Evolutionary conservation across 1,140 invertebrate species (phyloP), one percentile per base, ranked within the genome.

Genomic region (Antheraea mylitta): DNA sequence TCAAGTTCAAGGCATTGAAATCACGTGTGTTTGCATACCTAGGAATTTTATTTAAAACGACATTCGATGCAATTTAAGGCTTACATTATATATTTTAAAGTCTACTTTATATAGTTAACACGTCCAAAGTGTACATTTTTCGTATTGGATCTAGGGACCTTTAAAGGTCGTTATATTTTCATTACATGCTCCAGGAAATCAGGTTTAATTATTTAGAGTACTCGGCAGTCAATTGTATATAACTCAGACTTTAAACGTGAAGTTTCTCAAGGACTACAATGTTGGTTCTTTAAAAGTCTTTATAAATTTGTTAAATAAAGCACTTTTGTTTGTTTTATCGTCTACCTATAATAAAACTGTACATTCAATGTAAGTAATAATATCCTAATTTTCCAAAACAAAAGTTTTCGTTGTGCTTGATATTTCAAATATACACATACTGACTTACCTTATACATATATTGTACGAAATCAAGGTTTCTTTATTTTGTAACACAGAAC

Each of bases 101-200:
- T 62, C 66, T 60, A 76, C 13, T 75, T 76, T 75, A 19, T 66
- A 63, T 63, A 74, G 66, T 16, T 53, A 42, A 42, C 3, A 36
- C 3, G 58, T 64, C 18, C 9, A 42, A 37, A 64, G 37, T 18
- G 68, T 48, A 58, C 64, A 18, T 77, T 76, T 77, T 75, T 74
- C 48, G 65, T 58, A 71, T 74, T 74, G 67, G 63, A 79, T 75
- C 75, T 75, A 82, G 80, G 72, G 81, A 82, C 82, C 74, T 79
- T 83, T 81, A 77, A 80, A 79, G 75, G 69, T 66, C 71, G 70
- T 80, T 22, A 73, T 73, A 77, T 78, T 81, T 71, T 81, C 73
- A 77, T 80, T 78, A 80, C 68, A 66, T 45, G 75, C 78, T 75
- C 76, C 70, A 76, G 77, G 74, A 77, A 84, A 84, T 82, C 74